phyloP scores from a whole-genome alignment of 2,888 invertebrate species.

The Ochropacha duplaris region DNA sequence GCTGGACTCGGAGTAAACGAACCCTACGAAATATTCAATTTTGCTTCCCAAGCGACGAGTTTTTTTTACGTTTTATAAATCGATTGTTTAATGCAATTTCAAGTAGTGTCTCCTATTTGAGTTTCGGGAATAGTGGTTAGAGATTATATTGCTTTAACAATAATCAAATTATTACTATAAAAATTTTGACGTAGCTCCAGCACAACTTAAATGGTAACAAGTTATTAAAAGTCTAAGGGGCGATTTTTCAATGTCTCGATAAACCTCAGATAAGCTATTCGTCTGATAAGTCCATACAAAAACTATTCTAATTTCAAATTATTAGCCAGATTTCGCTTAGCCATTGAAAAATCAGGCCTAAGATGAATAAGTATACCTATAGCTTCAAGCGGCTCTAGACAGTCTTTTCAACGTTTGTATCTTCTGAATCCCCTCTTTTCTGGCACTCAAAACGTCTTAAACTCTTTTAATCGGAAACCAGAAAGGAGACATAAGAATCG shows the following conservation, averaged over 20 bases:
- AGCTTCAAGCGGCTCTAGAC: background rate
- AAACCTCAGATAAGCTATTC: too few species aligned
- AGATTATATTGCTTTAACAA: too few species aligned
- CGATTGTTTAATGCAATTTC: constrained; percentile 29
- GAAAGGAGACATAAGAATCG: background rate
- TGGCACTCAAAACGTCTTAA: background rate
- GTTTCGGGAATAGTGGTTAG: background rate
- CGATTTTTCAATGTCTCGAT: too few species aligned
- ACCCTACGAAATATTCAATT: constrained; percentile 38
- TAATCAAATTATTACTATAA: too few species aligned
- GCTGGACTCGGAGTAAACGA: constrained; percentile 32
- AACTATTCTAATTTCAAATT: too few species aligned
- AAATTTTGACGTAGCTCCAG: too few species aligned
- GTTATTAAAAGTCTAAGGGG: too few species aligned
- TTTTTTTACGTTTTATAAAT: constrained; percentile 29
- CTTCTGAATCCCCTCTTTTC: background rate
- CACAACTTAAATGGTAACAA: too few species aligned
- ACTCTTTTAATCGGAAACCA: background rate
- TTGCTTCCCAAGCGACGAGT: constrained; percentile 27
- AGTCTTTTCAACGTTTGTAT: background rate
- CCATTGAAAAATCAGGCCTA: background rate
- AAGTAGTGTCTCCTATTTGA: background rate
- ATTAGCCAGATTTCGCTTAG: too few species aligned
- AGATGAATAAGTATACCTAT: background rate
- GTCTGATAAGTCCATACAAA: too few species aligned